These are phyloP conservation scores for Candidula unifasciata DNA, from an alignment of 2,888 invertebrate species.

Conservation along the genomic window DNA sequence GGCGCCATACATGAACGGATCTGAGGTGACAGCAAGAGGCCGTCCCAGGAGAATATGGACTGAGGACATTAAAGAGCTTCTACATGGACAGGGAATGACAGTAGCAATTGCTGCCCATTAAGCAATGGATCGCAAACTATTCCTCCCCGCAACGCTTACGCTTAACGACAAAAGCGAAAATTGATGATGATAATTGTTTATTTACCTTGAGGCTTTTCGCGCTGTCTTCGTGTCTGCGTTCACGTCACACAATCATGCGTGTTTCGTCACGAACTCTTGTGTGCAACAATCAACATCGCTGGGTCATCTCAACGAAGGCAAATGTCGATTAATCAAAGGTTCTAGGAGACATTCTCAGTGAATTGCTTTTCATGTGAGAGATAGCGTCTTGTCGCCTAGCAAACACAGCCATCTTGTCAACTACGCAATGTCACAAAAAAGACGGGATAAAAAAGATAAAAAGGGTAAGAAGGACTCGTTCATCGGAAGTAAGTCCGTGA, in stretches of 20 bases:
- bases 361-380: background rate
- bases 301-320: background rate
- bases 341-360: background rate
- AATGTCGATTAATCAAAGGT: constrained; percentile 1
- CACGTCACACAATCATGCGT: background rate
- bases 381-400: background rate
- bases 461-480: constrained; percentile 29
- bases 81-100: too few relatives aligned
- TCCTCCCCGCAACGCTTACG: too few relatives aligned
- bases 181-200: too few relatives aligned
- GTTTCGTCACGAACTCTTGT: background rate
- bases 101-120: too few relatives aligned
- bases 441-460: background rate
- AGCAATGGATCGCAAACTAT: too few relatives aligned
- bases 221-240: background rate
- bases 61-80: too few relatives aligned
- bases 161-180: too few relatives aligned
- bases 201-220: background rate
- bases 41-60: too few relatives aligned
- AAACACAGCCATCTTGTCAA: background rate
- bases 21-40: too few relatives aligned
- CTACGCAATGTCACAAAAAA: background rate
- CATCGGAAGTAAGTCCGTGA: constrained; percentile 6
- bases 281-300: constrained; percentile 6
- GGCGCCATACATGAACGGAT: too few relatives aligned